Evolutionary conservation across 2,888 invertebrate species (phyloP), one percentile per base, ranked within the genome.

Genomic region (Cordilura impudica): DNA sequence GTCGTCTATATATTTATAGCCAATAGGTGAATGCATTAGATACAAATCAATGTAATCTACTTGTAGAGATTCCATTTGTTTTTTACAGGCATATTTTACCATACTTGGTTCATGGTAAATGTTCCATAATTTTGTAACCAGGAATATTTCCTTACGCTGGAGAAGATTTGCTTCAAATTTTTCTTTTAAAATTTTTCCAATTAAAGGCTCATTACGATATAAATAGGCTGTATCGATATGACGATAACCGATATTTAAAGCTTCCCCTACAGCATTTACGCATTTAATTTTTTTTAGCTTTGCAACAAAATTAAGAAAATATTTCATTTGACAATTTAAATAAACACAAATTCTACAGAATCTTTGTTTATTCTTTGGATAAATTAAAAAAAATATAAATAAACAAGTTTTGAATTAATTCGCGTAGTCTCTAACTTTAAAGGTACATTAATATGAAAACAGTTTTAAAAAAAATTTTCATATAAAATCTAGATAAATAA

Each of bases 1-100:
- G 74, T 88, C 88, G 29, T 84, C 80, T 1, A 83, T 81, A 77
- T 86, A 91, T 79, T 83, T 90, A 82, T 93, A 94, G 0, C 93
- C 94, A 87, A 95, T 92, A 0, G 96, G 96, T 91, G 94, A 95
- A 86, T 96, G 96, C 78, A 96, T 94, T 31, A 96, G 89, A 85
- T 94, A 96, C 0, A 96, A 90, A 85, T 96, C 96, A 61, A 96
- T 90, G 86, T 96, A 96, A 0, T 93, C 91, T 1, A 96, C 86
- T 0, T 93, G 93, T 77, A 96, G 90, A 65, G 92, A 90, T 0
- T 90, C 86, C 12, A 96, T 86, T 0, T 95, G 93, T 61, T 91
- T 90, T 58, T 91, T 91, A 81, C 94, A 91, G 0, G 93, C 85
- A 56, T 82, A 67, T 45, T 82, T 82, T 5, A 86, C 85, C 16